Evolutionary conservation across 2,888 invertebrate species (phyloP), one percentile per base, ranked within the genome.

Genomic region (Machimus atricapillus): DNA sequence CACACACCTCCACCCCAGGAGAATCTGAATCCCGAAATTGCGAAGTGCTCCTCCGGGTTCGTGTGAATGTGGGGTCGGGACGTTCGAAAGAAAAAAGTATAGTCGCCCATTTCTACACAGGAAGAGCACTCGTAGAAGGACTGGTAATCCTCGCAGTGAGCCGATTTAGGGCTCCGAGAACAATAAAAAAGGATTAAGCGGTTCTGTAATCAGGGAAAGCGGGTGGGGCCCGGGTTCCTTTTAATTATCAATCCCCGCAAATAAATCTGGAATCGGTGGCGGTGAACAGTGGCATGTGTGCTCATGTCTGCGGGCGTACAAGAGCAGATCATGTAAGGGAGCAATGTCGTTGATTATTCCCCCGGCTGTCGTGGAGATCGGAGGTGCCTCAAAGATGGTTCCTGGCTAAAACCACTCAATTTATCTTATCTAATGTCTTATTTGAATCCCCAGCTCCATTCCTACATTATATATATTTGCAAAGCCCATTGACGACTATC

Each of bases 341-440:
- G 85, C 85, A 74, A 85, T 85, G 46, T 27, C 85, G 43, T 74
- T 85, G 85, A 85, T 85, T 85, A 85, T 43, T 74, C 85, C 46
- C 74, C n/a, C 46, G 46, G 9, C 27, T 37, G 31, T 74, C n/a
- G 74, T 85, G 43, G 23, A 23, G 56, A 23, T n/a, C 31, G 82
- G 52, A 16, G 23, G 56, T 34, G 34, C 43, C 58, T 76, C 52
- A 58, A 79, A 85, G 82, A 86, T 85, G 73, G 79, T 81, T 88
- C 43, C 43, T 78, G 76, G 76, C 56, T 88, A 88, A 88, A 85
- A 88, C 88, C 88, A 88, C 88, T 88, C 87, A 88, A 88, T 88
- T 88, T 88, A 88, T 88, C 88, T 88, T 88, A 88, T 88, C 82
- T 88, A 82, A 88, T 87, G 86, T 87, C 87, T 88, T 88, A 88